Evolutionary conservation across 1,140 invertebrate species (phyloP), one percentile per base, ranked within the genome.

Genomic region (Drosophila pandora): DNA sequence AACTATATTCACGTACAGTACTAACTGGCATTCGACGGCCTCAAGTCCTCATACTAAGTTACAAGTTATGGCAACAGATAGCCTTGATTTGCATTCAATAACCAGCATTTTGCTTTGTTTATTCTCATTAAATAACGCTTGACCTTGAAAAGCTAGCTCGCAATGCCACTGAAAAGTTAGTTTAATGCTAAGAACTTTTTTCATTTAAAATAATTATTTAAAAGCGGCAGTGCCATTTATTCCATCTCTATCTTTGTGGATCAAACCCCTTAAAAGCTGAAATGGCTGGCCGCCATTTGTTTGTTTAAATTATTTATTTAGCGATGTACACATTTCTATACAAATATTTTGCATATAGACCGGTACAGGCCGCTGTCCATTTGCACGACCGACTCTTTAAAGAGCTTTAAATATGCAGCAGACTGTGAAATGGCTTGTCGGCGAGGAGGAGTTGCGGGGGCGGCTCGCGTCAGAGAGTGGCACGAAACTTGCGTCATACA

Each of bases 341-440:
- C 17, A 17, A 17, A 17, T 17, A 17, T 17, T 43, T 43, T 43
- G 17, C 12, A 47, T 47, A 47, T 23, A 47, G 12, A 12, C 5
- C 41, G 5, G 7, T 13, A 21, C 32, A 0, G n/a, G 2, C n/a
- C 45, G 6, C 2, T 12, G 7, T 41, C 47, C 53, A 32, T 57
- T 32, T 28, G 13, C 13, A 41, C 28, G 55, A 17, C 62, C 59
- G 50, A 52, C 76, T 37, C 48, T 54, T 47, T 63, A 49, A 54
- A 81, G 71, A 48, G 55, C 54, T 72, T 65, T 77, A 67, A 81
- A 65, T 60, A 81, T 85, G 61, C 78, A 60, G 45, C 82, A 87
- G 74, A 78, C 65, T 68, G 61, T 58, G 32, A 75, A 87, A 61
- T 70, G 17, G 59, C 61, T 53, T 48, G 48, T 9, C 21, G 49